phyloP scores from a whole-genome alignment of 2,888 invertebrate genomes.

The Meganola albula region DNA sequence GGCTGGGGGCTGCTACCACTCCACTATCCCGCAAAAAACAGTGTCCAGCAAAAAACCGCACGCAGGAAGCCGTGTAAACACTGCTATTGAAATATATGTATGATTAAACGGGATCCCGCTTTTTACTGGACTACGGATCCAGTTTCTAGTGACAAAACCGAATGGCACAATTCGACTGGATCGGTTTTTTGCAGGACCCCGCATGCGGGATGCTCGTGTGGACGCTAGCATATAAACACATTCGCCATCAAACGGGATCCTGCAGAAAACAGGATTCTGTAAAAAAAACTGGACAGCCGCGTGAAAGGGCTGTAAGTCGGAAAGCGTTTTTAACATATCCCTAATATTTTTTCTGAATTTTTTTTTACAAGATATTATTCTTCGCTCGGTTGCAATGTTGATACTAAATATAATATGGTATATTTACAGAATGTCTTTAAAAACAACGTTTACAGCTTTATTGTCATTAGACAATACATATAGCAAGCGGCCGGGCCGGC shows the following conservation, averaged over 20 bases:
- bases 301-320: too few relatives aligned
- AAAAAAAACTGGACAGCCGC: constrained; percentile 4
- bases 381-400: too few relatives aligned
- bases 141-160: constrained; percentile 18
- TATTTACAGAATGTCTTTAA: too few relatives aligned
- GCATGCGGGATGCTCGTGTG: constrained; percentile 11
- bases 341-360: too few relatives aligned
- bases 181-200: constrained; percentile 11
- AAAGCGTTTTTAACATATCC: too few relatives aligned
- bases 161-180: constrained; percentile 17
- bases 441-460: too few relatives aligned
- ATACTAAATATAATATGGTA: too few relatives aligned
- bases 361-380: too few relatives aligned
- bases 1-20: constrained; percentile 7
- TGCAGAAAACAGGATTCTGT: constrained; percentile 8
- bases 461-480: too few relatives aligned
- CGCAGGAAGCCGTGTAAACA: constrained; percentile 2
- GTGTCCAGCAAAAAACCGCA: constrained; percentile 8
- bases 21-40: constrained; percentile 8
- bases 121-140: constrained; percentile 9
- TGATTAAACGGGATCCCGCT: constrained; percentile 12
- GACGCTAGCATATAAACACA: too few relatives aligned
- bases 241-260: constrained; percentile 8
- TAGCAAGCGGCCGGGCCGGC: too few relatives aligned
- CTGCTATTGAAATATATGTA: constrained; percentile 9